Conservation (phyloP, 2,113 vertebrate species). For the Channa argus region DNA sequence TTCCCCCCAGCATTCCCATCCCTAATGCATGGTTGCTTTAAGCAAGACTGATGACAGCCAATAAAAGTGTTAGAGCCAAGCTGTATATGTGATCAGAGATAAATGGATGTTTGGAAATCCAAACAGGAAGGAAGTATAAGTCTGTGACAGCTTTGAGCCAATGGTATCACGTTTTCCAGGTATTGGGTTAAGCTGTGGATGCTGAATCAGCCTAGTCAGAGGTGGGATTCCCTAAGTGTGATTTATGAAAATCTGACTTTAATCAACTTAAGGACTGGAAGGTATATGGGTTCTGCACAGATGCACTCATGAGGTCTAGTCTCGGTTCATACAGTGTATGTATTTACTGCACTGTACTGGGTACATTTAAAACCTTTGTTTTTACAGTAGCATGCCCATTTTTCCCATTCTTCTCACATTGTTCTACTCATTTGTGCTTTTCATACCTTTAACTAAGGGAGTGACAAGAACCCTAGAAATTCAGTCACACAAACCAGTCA, state of each 20-base stretch:
- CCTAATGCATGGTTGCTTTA: conserved; percentile 70
- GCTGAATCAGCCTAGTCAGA: conserved; percentile 56
- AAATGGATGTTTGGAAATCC: conserved; percentile 62
- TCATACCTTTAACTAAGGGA: too few relatives aligned
- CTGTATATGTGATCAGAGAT: conserved; percentile 69
- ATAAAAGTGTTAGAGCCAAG: conserved; percentile 64
- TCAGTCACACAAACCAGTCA: not conserved
- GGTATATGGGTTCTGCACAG: not conserved
- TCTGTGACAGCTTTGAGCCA: conserved; percentile 45
- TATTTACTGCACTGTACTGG: not conserved
- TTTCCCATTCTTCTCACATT: not conserved
- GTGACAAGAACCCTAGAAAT: too few relatives aligned
- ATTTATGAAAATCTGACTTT: conserved; percentile 42
- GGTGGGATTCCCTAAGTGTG: conserved; percentile 4
- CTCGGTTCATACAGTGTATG: not conserved
- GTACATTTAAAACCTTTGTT: not conserved
- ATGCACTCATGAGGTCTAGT: conserved; percentile 6
- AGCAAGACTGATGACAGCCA: conserved; percentile 74
- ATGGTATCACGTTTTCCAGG: conserved; percentile 34
- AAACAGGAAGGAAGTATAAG: conserved; percentile 65
- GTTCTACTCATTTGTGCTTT: not conserved
- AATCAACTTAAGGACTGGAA: conserved; percentile 81
- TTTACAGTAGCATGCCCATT: not conserved
- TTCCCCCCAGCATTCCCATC: conserved; percentile 60
- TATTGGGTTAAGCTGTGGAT: conserved; percentile 30